A percentile compares a stretch with the other conserved stretches of the same genome.
Evolutionary conservation across 2,888 invertebrate genomes (phyloP).

Genomic region (Acheta domesticus): DNA sequence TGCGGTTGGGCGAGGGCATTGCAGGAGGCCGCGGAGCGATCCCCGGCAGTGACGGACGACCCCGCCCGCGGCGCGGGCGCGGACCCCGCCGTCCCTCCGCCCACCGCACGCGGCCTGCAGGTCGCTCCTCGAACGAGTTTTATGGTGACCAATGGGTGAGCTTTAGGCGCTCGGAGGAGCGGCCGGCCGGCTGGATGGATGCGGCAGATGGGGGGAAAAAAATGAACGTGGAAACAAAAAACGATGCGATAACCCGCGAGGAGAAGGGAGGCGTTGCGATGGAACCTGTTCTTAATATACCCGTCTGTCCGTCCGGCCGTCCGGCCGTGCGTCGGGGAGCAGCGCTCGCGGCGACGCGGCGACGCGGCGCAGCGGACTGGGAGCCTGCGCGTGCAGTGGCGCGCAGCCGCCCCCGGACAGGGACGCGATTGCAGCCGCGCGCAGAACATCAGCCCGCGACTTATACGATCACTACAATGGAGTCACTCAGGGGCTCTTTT

Average conservation of each 20-base stretch:
- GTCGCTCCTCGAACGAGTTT: background rate
- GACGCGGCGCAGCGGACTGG: too few relatives aligned
- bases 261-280: background rate
- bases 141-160: conserved; percentile 3
- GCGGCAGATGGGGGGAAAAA: background rate
- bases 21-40: background rate
- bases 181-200: background rate
- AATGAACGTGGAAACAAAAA: background rate
- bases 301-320: background rate
- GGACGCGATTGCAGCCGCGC: too few relatives aligned
- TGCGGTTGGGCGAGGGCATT: background rate
- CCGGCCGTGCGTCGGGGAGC: too few relatives aligned
- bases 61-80: too few relatives aligned
- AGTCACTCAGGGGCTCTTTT: too few relatives aligned
- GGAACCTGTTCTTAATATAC: conserved; percentile 18
- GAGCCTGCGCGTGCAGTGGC: too few relatives aligned
- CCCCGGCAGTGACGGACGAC: too few relatives aligned
- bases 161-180: background rate
- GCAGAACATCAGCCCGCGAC: too few relatives aligned
- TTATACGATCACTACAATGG: too few relatives aligned
- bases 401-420: too few relatives aligned
- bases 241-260: background rate
- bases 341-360: too few relatives aligned
- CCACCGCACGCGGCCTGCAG: background rate
- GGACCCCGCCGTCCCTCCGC: background rate